Evolutionary conservation across 2,113 vertebrate species (phyloP).

Genomic region (Paramormyrops kingsleyae): DNA sequence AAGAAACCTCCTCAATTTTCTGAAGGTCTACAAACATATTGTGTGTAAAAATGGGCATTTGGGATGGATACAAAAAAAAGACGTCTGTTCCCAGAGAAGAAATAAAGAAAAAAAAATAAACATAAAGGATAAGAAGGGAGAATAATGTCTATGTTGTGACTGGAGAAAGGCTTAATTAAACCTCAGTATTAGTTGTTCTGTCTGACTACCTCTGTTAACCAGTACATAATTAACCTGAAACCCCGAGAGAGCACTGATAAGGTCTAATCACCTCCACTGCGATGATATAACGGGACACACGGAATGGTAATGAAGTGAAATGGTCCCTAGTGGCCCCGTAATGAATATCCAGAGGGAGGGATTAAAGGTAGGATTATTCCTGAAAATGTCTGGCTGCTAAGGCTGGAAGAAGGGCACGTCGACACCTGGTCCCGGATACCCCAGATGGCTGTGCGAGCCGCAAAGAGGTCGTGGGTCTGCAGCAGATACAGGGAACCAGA

Average conservation of each 20-base stretch:
- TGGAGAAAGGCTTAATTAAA: slow-evolving; percentile 39
- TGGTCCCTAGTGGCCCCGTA: slow-evolving; percentile 19
- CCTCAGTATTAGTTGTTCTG: slow-evolving; percentile 35
- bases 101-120: not conserved
- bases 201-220: slow-evolving; percentile 48
- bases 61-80: not conserved
- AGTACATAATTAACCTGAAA: slow-evolving; percentile 47
- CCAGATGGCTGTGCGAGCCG: slow-evolving; percentile 31
- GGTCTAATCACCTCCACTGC: slow-evolving; percentile 33
- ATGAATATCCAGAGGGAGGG: slow-evolving; percentile 11
- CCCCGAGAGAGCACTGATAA: slow-evolving; percentile 41
- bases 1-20: not conserved
- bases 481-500: not conserved
- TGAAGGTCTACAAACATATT: not conserved
- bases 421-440: slow-evolving; percentile 52
- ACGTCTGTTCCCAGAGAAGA: not conserved
- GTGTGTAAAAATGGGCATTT: slow-evolving; percentile 29
- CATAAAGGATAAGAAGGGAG: not conserved
- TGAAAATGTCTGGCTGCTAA: slow-evolving; percentile 50
- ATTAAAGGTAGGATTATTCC: slow-evolving; percentile 47
- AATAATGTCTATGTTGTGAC: not conserved
- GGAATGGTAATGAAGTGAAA: slow-evolving; percentile 6
- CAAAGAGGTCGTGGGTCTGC: slow-evolving; percentile 44
- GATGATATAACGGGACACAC: slow-evolving; percentile 34
- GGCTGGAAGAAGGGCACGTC: slow-evolving; percentile 40